Base-by-base conservation (phyloP, 2,888 invertebrate genomes). In the Sarcophaga carnaria region DNA sequence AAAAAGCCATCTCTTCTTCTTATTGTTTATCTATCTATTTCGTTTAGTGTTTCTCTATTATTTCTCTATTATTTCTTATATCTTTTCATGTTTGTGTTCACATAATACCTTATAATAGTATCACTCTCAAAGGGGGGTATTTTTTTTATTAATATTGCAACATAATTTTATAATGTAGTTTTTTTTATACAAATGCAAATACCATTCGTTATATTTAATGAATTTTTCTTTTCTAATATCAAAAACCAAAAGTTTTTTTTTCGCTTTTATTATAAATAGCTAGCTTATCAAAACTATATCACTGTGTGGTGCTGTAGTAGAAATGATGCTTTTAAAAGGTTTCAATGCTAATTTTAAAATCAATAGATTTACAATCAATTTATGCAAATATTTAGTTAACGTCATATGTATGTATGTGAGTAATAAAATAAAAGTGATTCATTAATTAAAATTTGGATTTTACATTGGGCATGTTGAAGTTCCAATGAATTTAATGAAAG, bases 21-120 rank as follows among this genome's bases (percentile, higher is more conserved):
- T 71, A 59, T 20, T 69, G 59, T 6, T 62, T 49, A 64, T 11
- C n/a, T 75, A 17, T 63, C 10, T 25, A 22, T 75, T 60, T 79
- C 45, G 47, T 47, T 22, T 54, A 3, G 4, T 22, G 47, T 62
- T 71, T 59, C 10, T 69, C 54, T 63, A 78, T 74, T 77, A 67
- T 78, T 70, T 80, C 77, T 77, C 74, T 83, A 62, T 27, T 22
- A 72, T 72, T 76, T 37, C 70, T 70, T 67, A 59, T 47, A 22
- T 64, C 27, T 83, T 66, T 83, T 69, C 80, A 22, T 64, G 54
- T 70, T 69, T 70, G 45, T 66, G 83, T 77, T 87, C 86, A 83
- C 83, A 87, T 87, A 87, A 80, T 83, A 78, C 49, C 64, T 63
- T 83, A 76, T 71, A 71, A 82, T 79, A 86, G 63, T 67, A 79